These are phyloP conservation scores for Lophochroa leadbeateri DNA, from an alignment of 2,113 vertebrate genomes.

Conservation along the genomic window DNA sequence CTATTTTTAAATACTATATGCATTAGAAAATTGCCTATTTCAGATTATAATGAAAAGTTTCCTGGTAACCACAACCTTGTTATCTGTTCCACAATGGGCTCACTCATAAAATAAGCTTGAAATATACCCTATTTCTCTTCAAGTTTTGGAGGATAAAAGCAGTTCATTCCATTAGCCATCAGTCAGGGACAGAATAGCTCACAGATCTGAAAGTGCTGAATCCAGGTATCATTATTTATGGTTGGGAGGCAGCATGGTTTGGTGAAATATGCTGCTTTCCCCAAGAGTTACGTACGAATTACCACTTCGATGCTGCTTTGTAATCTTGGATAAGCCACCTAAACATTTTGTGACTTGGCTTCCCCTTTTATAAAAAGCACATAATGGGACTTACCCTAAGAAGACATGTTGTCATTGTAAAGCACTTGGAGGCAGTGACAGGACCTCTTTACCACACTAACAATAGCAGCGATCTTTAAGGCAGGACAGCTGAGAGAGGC, in stretches of 20 bases:
- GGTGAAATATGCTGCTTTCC: constrained; percentile 11
- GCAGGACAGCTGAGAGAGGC: neutral
- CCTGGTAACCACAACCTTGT: neutral
- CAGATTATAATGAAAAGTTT: neutral
- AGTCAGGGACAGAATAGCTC: neutral
- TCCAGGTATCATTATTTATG: neutral
- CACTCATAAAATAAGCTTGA: constrained; percentile 1
- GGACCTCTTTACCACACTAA: neutral
- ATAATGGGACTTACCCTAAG: neutral
- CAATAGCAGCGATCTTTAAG: neutral
- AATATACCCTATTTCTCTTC: neutral
- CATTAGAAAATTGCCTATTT: neutral
- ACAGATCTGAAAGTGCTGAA: neutral
- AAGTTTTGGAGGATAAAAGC: constrained; percentile 17
- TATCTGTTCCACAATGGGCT: neutral
- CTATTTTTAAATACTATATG: neutral
- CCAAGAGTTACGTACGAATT: neutral
- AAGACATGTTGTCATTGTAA: neutral
- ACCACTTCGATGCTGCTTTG: neutral
- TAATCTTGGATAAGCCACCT: neutral
- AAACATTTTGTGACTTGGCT: neutral
- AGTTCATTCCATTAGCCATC: constrained; percentile 14
- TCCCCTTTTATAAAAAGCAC: neutral
- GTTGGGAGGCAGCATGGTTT: neutral
- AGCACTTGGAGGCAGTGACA: neutral